A percentile compares a stretch with the other conserved stretches of the same genome.
These are phyloP conservation scores for Xanthorhoe designata DNA, from an alignment of 2,888 invertebrate species.

Conservation along the genomic window DNA sequence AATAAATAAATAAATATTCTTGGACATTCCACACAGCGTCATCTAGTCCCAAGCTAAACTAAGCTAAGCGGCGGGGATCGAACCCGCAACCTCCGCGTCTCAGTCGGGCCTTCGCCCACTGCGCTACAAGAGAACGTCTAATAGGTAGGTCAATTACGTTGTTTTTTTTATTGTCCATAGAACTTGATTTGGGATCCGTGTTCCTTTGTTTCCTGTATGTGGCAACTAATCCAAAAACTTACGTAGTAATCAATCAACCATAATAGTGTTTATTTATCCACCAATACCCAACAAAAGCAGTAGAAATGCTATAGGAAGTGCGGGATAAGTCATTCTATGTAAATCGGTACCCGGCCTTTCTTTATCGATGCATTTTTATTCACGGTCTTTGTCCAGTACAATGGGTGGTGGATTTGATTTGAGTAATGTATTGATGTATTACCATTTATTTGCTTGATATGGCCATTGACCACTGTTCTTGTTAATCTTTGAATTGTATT, in stretches of 20 bases:
- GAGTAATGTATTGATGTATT: conserved; percentile 15
- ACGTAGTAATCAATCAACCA: not conserved
- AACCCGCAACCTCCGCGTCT: too few species aligned
- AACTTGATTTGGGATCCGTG: too few species aligned
- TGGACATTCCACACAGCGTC: too few species aligned
- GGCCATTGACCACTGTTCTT: not conserved
- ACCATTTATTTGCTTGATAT: conserved; percentile 3
- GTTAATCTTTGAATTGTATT: not conserved
- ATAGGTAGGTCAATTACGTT: too few species aligned
- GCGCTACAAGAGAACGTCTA: too few species aligned
- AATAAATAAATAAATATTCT: too few species aligned
- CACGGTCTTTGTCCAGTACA: conserved; percentile 16
- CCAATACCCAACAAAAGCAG: conserved; percentile 22
- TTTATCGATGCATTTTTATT: conserved; percentile 47
- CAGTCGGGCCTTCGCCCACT: too few species aligned
- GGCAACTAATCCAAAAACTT: too few species aligned
- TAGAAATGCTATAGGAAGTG: conserved; percentile 36
- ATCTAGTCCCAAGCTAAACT: too few species aligned
- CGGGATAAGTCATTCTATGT: conserved; percentile 44
- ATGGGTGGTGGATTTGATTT: conserved; percentile 12
- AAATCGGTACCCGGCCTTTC: conserved; percentile 39
- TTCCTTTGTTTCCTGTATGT: too few species aligned
- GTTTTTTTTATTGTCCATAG: too few species aligned
- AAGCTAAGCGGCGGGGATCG: too few species aligned
- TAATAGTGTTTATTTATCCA: not conserved